Evolutionary conservation across 2,797 vertebrate species (phyloP).

Genomic region (Hydrolagus colliei): DNA sequence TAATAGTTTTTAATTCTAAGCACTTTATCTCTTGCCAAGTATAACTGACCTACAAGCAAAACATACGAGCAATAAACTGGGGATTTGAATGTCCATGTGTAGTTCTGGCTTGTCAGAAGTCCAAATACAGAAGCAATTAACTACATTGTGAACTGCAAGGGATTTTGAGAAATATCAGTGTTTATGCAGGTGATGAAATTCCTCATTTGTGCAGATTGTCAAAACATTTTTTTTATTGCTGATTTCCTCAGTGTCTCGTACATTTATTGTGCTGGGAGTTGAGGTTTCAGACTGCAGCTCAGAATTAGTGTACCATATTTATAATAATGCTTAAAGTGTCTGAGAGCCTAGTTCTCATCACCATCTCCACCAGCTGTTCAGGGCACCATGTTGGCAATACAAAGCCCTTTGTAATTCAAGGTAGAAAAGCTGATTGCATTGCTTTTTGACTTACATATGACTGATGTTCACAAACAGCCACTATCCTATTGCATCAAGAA

Average conservation of each 20-base stretch:
- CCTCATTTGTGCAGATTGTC: not conserved
- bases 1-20: slow-evolving; percentile 25
- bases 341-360: not conserved
- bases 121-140: slow-evolving; percentile 31
- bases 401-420: not conserved
- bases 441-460: not conserved
- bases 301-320: not conserved
- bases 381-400: not conserved
- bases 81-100: slow-evolving; percentile 18
- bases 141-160: not conserved
- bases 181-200: slow-evolving; percentile 28
- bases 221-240: not conserved
- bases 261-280: not conserved
- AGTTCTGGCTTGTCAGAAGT: not conserved
- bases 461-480: not conserved
- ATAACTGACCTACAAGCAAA: slow-evolving; percentile 14
- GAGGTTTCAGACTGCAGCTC: not conserved
- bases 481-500: no score
- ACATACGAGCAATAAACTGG: slow-evolving; percentile 30
- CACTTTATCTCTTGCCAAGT: slow-evolving; percentile 26
- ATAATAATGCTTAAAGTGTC: not conserved
- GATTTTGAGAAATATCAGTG: not conserved
- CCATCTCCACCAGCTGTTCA: no score
- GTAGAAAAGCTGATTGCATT: not conserved
- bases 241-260: not conserved